Base-by-base conservation (phyloP, 2,888 invertebrate species). In the Pheosia gnoma region DNA sequence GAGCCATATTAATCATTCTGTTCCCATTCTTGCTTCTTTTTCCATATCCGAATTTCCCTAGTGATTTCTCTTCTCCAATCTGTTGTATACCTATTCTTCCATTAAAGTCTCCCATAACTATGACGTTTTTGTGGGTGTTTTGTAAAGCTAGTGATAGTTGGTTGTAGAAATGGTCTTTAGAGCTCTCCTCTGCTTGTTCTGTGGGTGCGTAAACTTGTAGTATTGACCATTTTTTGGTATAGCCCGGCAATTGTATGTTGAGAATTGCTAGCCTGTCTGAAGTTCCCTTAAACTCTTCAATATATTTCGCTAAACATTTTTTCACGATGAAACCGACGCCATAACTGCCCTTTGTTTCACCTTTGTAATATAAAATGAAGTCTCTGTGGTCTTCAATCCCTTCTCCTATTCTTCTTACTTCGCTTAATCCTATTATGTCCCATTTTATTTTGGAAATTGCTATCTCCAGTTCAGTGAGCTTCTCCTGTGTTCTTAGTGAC, bases 221-320 rank as follows among this genome's bases (percentile, higher is more conserved):
- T 3, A 47, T 47, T 38, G 62, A 60, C 7, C 45, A 57, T 8
- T 57, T 61, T 11, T 67, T 13, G 52, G 55, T 62, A 36, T 59
- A 11, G 2, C 61, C 62, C 36, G 64, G 62, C 38, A 68, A 11
- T 37, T 10, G 43, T 8, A 61, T 63, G 49, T 61, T 55, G 10
- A 61, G 37, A 11, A 65, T 13, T 38, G 60, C 63, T 2, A 66
- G 63, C 54, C 69, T 63, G 39, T 65, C 62, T 49, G 69, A 65
- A 4, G 65, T 45, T 5, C 45, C 45, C 4, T 47, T 4, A 47
- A 47, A 47, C 1, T 5, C 5, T 3, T 5, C n/a, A 11, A 47
- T 47, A 1, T 47, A 5, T 3, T 47, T 4, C 11, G 10, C 11
- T 11, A 47, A 5, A 11, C 11, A 11, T n/a, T 47, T 47, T 47